Percentiles rank a stretch among this genome's conserved stretches.
Evolutionary conservation across 2,888 invertebrate species (phyloP).

Genomic region (Nipponacmea schrenckii): DNA sequence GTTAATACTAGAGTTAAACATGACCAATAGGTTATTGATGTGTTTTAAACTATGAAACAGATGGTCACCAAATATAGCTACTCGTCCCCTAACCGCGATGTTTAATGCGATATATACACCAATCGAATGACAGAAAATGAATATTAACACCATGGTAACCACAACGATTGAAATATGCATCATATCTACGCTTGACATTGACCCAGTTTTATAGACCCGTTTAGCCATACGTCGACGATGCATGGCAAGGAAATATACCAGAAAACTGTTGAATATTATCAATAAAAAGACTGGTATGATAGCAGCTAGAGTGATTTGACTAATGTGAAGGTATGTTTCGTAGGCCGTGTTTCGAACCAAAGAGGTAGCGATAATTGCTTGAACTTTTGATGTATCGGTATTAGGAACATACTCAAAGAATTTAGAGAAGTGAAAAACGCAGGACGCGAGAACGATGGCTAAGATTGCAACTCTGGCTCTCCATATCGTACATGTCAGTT

Average conservation of each 20-base stretch:
- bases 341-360: constrained; percentile 34
- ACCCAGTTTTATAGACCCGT: constrained; percentile 9
- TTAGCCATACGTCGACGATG: constrained; percentile 35
- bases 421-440: constrained; percentile 41
- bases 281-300: constrained; percentile 38
- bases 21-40: constrained; percentile 37
- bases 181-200: constrained; percentile 36
- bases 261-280: constrained; percentile 39
- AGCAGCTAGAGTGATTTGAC: constrained; percentile 38
- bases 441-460: constrained; percentile 36
- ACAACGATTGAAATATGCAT: constrained; percentile 39
- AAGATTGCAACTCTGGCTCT: constrained; percentile 38
- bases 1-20: constrained; percentile 42
- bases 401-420: constrained; percentile 42
- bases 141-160: constrained; percentile 39
- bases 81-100: constrained; percentile 36
- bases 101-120: constrained; percentile 39
- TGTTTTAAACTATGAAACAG: constrained; percentile 31
- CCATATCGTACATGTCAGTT: constrained; percentile 35
- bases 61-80: constrained; percentile 25
- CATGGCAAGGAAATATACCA: constrained; percentile 38
- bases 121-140: constrained; percentile 39
- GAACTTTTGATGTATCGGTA: constrained; percentile 23
- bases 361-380: constrained; percentile 21
- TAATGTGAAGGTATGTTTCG: constrained; percentile 34